Base-by-base conservation (phyloP, 2,797 vertebrate genomes). In the Chelidonichthys spinosus region DNA sequence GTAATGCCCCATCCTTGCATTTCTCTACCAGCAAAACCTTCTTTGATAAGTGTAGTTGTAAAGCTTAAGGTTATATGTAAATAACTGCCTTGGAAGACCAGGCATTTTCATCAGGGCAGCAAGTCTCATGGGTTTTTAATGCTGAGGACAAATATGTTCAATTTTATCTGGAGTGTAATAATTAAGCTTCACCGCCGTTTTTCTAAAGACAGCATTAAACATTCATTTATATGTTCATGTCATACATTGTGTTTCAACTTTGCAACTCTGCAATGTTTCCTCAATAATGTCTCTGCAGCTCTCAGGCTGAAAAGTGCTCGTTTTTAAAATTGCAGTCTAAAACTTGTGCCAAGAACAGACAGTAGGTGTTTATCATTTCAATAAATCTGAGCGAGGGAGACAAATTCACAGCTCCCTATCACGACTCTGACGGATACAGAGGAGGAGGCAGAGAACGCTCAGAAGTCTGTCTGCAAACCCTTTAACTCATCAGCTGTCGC, bases 361-460 rank as follows among this genome's bases (percentile, higher is more conserved):
- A 74, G 72, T 46, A 69, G 75, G 80, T 74, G 79, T 90, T 84
- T 78, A 86, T 91, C 83, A 88, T 88, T 87, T 91, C 80, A 90
- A 86, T 91, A 91, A 91, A 92, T 92, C 85, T 85, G 71, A 74
- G 84, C 70, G 78, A 83, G 72, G 78, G 50, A 84, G 83, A 90
- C 71, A 86, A 81, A 88, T 90, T 85, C 81, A 85, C 72, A 70
- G 78, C 84, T 77, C 78, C 86, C 79, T 71, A 78, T 85, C 81
- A 59, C 56, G 65, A 66, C 62, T 52, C 49, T 86, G 87, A 90
- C 88, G 85, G 85, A 87, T 87, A 54, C 63, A 75, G 75, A 73
- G 64, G 74, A 72, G 76, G 77, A 82, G 75, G 83, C 58, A 62
- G 81, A 70, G 78, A 79, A 84, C 80, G 85, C 85, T 88, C 69